Evolutionary conservation across 1,140 invertebrate species (phyloP).

Genomic region (Lanistes nyassanus): DNA sequence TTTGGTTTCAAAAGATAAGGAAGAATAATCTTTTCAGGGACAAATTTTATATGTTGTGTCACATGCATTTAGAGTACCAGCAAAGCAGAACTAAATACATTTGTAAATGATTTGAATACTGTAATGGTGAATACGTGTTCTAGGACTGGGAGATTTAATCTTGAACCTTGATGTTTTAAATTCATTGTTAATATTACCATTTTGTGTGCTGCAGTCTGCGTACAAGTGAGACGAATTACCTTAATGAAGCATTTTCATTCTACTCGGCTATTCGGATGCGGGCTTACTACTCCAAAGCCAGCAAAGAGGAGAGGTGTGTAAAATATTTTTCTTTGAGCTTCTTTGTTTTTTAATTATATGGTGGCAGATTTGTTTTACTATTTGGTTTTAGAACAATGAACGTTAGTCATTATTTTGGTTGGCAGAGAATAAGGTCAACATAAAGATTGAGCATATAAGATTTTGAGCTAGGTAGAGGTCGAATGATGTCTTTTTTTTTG

Average conservation of each 20-base stretch:
- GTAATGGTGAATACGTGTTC: too few species aligned
- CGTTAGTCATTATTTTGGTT: too few species aligned
- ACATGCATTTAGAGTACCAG: too few species aligned
- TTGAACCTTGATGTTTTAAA: too few species aligned
- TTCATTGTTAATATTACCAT: too few species aligned
- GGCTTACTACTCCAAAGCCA: constrained; percentile 93
- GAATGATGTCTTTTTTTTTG: not conserved
- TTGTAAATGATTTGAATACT: too few species aligned
- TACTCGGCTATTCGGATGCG: constrained; percentile 94
- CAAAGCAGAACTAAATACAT: too few species aligned
- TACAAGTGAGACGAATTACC: constrained; percentile 95
- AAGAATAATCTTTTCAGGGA: too few species aligned
- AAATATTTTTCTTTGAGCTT: not conserved
- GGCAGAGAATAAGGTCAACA: not conserved
- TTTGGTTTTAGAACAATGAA: not conserved
- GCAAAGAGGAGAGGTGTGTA: constrained; percentile 86
- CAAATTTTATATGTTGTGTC: too few species aligned
- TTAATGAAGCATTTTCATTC: constrained; percentile 96
- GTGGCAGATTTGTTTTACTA: not conserved
- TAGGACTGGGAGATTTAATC: too few species aligned
- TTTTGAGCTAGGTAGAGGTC: not conserved
- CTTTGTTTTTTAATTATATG: not conserved
- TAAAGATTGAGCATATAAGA: not conserved
- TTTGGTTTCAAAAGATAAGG: too few species aligned
- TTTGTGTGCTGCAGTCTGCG: constrained; percentile 75